phyloP scores from a whole-genome alignment of 1,140 invertebrate species.

The Diploscapter pachys region DNA sequence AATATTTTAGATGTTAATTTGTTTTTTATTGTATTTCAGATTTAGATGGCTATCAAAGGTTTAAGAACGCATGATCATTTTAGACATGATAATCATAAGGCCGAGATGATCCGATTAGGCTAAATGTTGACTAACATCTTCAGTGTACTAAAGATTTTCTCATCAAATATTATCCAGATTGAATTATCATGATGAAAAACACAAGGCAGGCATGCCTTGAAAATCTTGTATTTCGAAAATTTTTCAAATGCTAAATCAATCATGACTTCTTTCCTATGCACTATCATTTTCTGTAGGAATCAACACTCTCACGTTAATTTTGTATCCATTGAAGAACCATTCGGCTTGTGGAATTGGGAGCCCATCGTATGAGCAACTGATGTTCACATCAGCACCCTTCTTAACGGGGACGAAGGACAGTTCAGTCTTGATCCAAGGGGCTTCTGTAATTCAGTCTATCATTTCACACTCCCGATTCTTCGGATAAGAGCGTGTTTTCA shows the following conservation, averaged over 20 bases:
- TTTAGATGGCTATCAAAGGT: too few species aligned
- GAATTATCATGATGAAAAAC: not conserved
- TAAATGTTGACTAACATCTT: not conserved
- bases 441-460: slow-evolving; percentile 4
- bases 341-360: slow-evolving; percentile 29
- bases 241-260: not conserved
- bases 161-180: not conserved
- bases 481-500: not conserved
- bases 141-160: slow-evolving; percentile 1
- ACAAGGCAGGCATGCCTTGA: not conserved
- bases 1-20: slow-evolving; percentile 10
- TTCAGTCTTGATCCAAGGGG: slow-evolving; percentile 29
- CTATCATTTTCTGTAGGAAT: too few species aligned
- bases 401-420: slow-evolving; percentile 24
- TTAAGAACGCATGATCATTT: too few species aligned
- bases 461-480: not conserved
- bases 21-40: not conserved
- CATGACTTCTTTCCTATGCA: too few species aligned
- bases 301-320: slow-evolving; percentile 25
- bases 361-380: slow-evolving; percentile 35
- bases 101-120: too few species aligned
- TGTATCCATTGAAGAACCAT: slow-evolving; percentile 39
- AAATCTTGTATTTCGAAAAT: not conserved
- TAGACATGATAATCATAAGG: too few species aligned
- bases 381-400: slow-evolving; percentile 13